Conservation (phyloP, 2,888 invertebrate species). For the Timema podura region DNA sequence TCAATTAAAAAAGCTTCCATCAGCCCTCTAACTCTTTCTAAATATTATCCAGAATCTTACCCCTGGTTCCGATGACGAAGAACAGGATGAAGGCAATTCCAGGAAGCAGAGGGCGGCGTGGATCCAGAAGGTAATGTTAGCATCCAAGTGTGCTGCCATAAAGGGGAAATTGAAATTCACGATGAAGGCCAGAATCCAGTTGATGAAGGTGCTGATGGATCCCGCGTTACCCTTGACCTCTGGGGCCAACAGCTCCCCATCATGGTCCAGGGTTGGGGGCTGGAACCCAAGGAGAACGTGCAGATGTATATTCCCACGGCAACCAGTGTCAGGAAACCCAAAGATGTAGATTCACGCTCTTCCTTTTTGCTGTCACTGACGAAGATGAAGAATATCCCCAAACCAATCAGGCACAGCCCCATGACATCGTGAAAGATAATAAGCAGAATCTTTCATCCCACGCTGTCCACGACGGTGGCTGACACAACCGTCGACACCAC, state of each 20-base stretch:
- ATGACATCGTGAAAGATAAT: constrained; percentile 77
- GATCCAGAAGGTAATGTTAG: background rate
- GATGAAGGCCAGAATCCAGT: constrained; percentile 12
- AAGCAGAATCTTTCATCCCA: constrained; percentile 85
- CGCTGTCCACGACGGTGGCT: constrained; percentile 77
- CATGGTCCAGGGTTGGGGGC: constrained; percentile 81
- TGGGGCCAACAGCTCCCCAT: constrained; percentile 80
- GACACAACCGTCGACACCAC: constrained; percentile 84
- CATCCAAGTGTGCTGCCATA: background rate
- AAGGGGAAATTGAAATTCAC: background rate
- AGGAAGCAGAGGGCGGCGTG: background rate
- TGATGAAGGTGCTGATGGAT: constrained; percentile 3
- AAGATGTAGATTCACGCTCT: constrained; percentile 38
- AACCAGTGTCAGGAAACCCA: constrained; percentile 76
- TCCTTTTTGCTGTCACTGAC: constrained; percentile 53
- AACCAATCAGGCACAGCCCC: constrained; percentile 63
- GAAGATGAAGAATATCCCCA: constrained; percentile 76
- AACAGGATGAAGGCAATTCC: background rate
- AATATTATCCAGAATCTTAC: background rate
- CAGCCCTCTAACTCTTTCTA: background rate
- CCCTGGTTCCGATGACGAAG: constrained; percentile 4
- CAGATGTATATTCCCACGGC: constrained; percentile 80
- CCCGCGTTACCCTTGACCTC: constrained; percentile 15
- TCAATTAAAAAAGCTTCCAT: no score
- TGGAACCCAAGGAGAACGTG: constrained; percentile 82